These are phyloP conservation scores for Tenthredo scrophulariae DNA, from an alignment of 2,888 invertebrate genomes.

Conservation along the genomic window DNA sequence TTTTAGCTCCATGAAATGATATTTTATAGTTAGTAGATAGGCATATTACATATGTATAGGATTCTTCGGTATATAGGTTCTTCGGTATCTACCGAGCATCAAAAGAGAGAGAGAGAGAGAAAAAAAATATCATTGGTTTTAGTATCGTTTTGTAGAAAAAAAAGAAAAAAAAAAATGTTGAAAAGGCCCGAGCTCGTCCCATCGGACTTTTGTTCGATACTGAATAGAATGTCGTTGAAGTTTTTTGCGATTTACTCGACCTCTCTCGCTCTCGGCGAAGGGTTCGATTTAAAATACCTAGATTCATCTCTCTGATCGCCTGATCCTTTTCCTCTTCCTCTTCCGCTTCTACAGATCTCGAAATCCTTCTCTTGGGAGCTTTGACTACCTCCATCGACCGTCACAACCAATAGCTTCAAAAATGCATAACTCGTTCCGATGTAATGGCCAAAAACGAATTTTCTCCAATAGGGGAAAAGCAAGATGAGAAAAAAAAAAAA, in stretches of 20 bases:
- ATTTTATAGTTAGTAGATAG: background rate
- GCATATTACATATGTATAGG: background rate
- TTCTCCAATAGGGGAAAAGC: background rate
- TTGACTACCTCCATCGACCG: background rate
- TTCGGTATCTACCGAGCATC: background rate
- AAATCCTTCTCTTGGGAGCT: constrained; percentile 14
- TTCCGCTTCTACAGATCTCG: background rate
- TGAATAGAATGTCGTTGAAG: constrained; percentile 50
- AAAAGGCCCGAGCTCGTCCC: constrained; percentile 25
- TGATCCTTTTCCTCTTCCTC: constrained; percentile 10
- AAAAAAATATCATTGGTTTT: constrained; percentile 32
- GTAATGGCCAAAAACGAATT: background rate
- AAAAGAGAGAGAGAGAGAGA: background rate
- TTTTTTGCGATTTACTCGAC: constrained; percentile 47
- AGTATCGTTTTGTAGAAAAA: constrained; percentile 14
- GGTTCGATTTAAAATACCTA: constrained; percentile 45
- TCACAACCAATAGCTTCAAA: constrained; percentile 1
- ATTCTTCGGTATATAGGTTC: background rate
- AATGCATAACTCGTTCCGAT: background rate
- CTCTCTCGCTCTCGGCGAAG: constrained; percentile 6
- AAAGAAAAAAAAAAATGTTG: background rate
- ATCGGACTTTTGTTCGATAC: constrained; percentile 45
- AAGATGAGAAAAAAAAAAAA: background rate
- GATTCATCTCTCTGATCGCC: constrained; percentile 42
- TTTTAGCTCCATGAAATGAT: background rate